phyloP scores from a whole-genome alignment of 1,140 invertebrate species.

The Anoplolepis gracilipes region DNA sequence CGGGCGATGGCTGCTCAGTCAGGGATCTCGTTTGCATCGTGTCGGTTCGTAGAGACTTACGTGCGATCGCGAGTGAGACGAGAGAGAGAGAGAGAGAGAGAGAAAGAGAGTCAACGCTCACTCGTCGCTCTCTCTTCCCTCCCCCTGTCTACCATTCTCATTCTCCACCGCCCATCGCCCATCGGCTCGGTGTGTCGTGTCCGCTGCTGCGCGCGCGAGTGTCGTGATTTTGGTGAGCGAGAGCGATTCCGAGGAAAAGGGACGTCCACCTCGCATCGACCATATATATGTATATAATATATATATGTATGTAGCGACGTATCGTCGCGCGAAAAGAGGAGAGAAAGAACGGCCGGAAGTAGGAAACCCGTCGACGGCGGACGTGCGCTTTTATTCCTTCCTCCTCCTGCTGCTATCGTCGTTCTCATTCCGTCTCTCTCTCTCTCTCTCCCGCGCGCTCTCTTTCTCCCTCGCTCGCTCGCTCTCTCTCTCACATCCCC shows the following conservation, averaged over 20 bases:
- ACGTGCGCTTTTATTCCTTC: constrained; percentile 53
- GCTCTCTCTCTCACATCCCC: not conserved
- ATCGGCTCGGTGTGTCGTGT: constrained; percentile 45
- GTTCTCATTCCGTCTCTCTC: constrained; percentile 54
- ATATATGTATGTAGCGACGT: not conserved
- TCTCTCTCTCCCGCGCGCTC: not conserved
- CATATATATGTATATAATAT: not conserved
- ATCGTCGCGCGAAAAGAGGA: not conserved
- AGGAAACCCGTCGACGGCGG: constrained; percentile 51
- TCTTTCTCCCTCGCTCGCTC: not conserved
- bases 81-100: constrained; percentile 54
- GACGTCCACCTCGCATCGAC: constrained; percentile 3
- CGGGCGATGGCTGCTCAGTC: constrained; percentile 76
- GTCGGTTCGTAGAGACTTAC: constrained; percentile 67
- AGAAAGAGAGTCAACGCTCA: constrained; percentile 20
- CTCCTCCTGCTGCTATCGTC: constrained; percentile 30
- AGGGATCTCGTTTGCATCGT: constrained; percentile 81
- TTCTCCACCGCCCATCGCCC: constrained; percentile 57
- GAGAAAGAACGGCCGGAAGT: constrained; percentile 48
- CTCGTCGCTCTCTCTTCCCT: constrained; percentile 39
- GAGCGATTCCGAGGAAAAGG: not conserved
- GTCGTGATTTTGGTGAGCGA: not conserved
- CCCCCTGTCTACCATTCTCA: not conserved
- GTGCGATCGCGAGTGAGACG: constrained; percentile 34
- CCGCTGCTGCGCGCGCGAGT: not conserved